Conservation (phyloP, 2,797 vertebrate species). For the Holocentrus rufus region DNA sequence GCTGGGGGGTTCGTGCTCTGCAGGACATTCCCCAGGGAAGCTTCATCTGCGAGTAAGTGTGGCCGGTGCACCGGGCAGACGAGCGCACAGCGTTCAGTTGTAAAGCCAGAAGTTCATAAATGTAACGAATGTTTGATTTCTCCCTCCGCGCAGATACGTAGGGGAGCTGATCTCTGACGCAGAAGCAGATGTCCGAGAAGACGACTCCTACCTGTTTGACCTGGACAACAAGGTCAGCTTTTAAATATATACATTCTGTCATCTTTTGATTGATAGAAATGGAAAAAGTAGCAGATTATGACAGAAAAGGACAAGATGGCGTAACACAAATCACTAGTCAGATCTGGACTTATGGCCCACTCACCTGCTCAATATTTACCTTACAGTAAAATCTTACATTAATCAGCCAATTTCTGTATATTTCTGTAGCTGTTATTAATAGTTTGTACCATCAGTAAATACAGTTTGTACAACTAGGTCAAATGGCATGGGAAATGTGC, state of each 20-base stretch:
- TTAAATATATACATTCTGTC: neutral
- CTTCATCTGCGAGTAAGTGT: slow-evolving; percentile 92
- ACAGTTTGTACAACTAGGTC: too few relatives aligned
- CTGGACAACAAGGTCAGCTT: slow-evolving; percentile 91
- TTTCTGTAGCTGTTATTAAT: too few relatives aligned
- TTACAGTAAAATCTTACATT: too few relatives aligned
- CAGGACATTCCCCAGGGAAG: slow-evolving; percentile 93
- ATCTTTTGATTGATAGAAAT: neutral
- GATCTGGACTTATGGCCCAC: too few relatives aligned
- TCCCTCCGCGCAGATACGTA: slow-evolving; percentile 83
- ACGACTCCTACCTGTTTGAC: slow-evolving; percentile 93
- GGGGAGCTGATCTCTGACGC: slow-evolving; percentile 94
- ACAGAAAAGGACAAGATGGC: neutral
- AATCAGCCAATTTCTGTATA: too few relatives aligned
- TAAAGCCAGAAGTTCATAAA: neutral
- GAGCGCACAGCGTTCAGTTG: neutral
- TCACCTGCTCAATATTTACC: too few relatives aligned
- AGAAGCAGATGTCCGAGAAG: slow-evolving; percentile 92
- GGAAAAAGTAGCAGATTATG: neutral
- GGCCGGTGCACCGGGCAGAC: too few relatives aligned
- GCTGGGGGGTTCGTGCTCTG: slow-evolving; percentile 91
- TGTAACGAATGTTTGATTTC: neutral
- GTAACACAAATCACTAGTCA: neutral
- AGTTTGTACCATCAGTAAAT: too few relatives aligned
- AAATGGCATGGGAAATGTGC: too few relatives aligned